These are phyloP conservation scores for Rhineura floridana DNA, from an alignment of 2,113 vertebrate species.

Conservation along the genomic window DNA sequence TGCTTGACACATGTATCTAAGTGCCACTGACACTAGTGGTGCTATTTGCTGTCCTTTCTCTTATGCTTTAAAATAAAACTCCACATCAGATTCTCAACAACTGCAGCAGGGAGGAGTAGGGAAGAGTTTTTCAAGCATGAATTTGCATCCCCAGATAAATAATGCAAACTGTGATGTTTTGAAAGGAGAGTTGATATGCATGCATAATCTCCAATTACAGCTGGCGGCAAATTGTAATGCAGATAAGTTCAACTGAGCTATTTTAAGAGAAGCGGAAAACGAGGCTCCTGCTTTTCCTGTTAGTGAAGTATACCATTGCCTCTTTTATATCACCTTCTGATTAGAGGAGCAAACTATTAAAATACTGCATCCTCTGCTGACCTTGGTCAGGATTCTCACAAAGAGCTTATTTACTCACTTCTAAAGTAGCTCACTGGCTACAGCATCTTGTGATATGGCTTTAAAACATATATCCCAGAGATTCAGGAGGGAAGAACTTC, in stretches of 20 bases:
- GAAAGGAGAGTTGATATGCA: slow-evolving; percentile 35
- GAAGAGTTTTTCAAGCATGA: slow-evolving; percentile 25
- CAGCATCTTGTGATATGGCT: no score
- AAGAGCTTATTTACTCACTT: neutral
- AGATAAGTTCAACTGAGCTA: slow-evolving; percentile 38
- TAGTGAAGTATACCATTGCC: slow-evolving; percentile 5
- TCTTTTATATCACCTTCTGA: slow-evolving; percentile 18
- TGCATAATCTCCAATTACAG: slow-evolving; percentile 50
- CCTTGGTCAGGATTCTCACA: neutral
- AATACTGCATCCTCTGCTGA: neutral
- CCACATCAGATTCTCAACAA: slow-evolving; percentile 31
- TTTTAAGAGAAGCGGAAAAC: slow-evolving; percentile 42
- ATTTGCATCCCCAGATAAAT: slow-evolving; percentile 49
- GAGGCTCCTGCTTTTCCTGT: slow-evolving; percentile 3
- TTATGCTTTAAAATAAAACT: slow-evolving; percentile 25
- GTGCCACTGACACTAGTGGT: slow-evolving; percentile 31
- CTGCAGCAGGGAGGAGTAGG: neutral
- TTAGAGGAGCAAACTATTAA: neutral
- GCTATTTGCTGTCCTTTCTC: slow-evolving; percentile 16
- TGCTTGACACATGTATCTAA: neutral
- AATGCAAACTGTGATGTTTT: slow-evolving; percentile 39
- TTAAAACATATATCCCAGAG: neutral
- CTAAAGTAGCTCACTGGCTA: neutral
- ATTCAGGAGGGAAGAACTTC: neutral
- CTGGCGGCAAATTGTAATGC: neutral